These are phyloP conservation scores for Trachemys scripta DNA, from an alignment of 2,113 vertebrate species.

Conservation along the genomic window DNA sequence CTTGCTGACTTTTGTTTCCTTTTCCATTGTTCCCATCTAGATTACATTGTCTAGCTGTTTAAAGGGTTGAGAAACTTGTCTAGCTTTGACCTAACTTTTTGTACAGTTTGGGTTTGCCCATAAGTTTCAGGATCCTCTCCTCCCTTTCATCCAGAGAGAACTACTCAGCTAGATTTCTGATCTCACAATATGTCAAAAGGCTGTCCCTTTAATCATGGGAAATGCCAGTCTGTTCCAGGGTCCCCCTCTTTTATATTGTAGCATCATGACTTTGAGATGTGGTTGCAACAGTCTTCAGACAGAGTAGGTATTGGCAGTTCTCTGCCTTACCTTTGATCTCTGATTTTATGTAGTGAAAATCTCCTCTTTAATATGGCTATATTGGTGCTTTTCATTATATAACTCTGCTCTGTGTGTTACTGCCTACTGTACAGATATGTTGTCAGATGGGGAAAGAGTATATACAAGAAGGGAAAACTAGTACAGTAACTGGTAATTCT, in stretches of 20 bases:
- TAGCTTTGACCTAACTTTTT: constrained; percentile 42
- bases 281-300: background rate
- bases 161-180: background rate
- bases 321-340: constrained; percentile 10
- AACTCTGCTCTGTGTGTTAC: background rate
- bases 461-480: background rate
- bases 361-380: background rate
- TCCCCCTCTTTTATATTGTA: background rate
- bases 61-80: constrained; percentile 41
- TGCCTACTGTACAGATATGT: background rate
- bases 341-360: background rate
- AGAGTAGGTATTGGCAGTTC: background rate
- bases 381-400: constrained; percentile 7
- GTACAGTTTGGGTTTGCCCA: constrained; percentile 6
- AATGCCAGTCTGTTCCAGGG: background rate
- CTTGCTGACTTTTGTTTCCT: constrained; percentile 70
- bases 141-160: constrained; percentile 21
- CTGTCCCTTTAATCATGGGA: background rate
- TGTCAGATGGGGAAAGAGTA: background rate
- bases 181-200: background rate
- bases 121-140: background rate
- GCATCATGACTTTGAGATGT: background rate
- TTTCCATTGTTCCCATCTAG: constrained; percentile 56
- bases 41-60: constrained; percentile 39
- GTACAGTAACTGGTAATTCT: background rate